phyloP scores from a whole-genome alignment of 1,140 invertebrate genomes.

The Aphaenogaster floridana region DNA sequence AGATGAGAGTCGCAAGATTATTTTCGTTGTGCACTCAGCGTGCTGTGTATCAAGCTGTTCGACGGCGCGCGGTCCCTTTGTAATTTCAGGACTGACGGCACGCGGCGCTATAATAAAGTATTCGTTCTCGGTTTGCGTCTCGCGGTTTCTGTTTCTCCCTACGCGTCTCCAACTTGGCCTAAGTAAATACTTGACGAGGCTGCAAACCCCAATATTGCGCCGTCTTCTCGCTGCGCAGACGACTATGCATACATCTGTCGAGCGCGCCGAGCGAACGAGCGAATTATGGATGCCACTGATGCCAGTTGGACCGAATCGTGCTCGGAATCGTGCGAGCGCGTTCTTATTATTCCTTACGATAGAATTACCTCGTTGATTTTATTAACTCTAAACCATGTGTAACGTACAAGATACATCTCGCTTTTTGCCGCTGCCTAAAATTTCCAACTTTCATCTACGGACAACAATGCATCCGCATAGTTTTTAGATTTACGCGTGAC shows the following conservation, averaged over 20 bases:
- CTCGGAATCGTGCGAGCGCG: conserved; percentile 3
- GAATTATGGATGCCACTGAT: conserved; percentile 48
- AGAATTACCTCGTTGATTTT: conserved; percentile 25
- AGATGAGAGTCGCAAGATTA: not conserved
- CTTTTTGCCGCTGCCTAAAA: not conserved
- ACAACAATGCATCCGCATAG: not conserved
- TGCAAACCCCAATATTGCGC: conserved; percentile 48
- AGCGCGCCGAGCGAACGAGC: conserved; percentile 2
- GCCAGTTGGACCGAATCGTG: conserved; percentile 32
- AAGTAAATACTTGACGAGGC: conserved; percentile 72
- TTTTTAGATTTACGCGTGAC: not conserved
- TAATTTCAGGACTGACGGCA: conserved; percentile 42
- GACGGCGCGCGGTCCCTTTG: conserved; percentile 26
- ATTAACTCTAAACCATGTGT: not conserved
- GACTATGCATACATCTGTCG: conserved; percentile 53
- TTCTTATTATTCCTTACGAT: not conserved
- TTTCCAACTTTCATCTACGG: not conserved
- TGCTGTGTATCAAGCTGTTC: conserved; percentile 1
- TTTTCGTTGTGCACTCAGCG: conserved; percentile 2
- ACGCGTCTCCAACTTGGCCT: conserved; percentile 49
- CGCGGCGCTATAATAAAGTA: conserved; percentile 63
- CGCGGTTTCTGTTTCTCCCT: conserved; percentile 53
- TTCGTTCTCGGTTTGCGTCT: conserved; percentile 44
- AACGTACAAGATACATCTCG: not conserved
- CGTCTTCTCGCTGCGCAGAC: conserved; percentile 47